Evolutionary conservation across 2,888 invertebrate species (phyloP), one percentile per base, ranked within the genome.

Genomic region (Ceriagrion tenellum): DNA sequence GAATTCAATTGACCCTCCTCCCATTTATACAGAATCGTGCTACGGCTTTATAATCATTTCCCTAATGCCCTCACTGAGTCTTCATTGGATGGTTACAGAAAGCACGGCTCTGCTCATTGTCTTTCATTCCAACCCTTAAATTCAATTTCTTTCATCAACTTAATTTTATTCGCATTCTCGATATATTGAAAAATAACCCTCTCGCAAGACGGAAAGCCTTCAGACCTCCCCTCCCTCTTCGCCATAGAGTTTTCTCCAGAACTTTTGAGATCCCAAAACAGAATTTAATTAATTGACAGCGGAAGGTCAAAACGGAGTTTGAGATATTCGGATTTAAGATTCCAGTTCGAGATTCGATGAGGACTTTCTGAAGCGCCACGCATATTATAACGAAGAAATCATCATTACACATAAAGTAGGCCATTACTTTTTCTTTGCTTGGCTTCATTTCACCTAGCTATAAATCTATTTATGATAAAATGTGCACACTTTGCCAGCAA

Each of bases 221-320:
- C 35, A 0, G 16, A 35, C 30, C 26, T n/a, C 69, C 4, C 16
- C 81, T 35, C 81, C 35, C 13, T 35, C 16, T 18, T 35, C 30
- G 12, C 35, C 81, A 69, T 6, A 35, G 35, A 81, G 59, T 26
- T 81, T 81, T 81, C 35, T 18, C 16, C 18, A 18, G 81, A 81
- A 81, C 30, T 81, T 59, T 59, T 81, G 16, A 35, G 26, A 81
- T 81, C 16, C 13, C 81, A n/a, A 35, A 81, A 81, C 81, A 81
- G 81, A 81, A 81, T 81, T 81, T 81, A 81, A 81, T 81, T 81
- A 81, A 81, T 81, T 81, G 81, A 35, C 35, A 35, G 81, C 1
- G 81, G 35, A 35, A 81, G 35, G 81, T 81, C 16, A 16, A 35
- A 69, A 23, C n/a, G 81, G 18, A 81, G 13, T 81, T 81, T 35